phyloP scores from a whole-genome alignment of 2,888 invertebrate genomes.

The Leptinotarsa rubiginosa region DNA sequence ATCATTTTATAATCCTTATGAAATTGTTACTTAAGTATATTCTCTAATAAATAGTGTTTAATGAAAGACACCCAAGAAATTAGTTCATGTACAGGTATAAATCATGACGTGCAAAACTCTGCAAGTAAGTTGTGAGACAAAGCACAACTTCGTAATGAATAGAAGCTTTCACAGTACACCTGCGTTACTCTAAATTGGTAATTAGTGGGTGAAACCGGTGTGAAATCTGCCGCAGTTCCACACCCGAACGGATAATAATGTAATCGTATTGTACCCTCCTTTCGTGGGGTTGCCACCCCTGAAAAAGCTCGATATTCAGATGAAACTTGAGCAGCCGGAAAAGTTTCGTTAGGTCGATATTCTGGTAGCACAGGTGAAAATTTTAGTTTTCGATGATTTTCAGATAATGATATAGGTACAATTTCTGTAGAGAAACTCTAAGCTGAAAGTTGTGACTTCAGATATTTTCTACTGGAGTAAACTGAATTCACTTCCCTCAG shows the following conservation, averaged over 20 bases:
- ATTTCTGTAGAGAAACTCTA: too few species aligned
- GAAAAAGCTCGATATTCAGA: constrained; percentile 25
- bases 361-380: too few species aligned
- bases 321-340: neutral
- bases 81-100: constrained; percentile 24
- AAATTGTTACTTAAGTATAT: too few species aligned
- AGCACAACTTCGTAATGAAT: constrained; percentile 61
- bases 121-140: constrained; percentile 62
- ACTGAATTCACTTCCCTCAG: too few species aligned
- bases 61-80: neutral
- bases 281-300: constrained; percentile 25
- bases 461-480: too few species aligned
- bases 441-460: too few species aligned
- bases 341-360: neutral
- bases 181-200: constrained; percentile 65
- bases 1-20: too few species aligned
- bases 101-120: constrained; percentile 47
- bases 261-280: constrained; percentile 56
- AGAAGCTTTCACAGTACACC: constrained; percentile 61
- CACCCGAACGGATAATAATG: constrained; percentile 65
- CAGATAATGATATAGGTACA: too few species aligned
- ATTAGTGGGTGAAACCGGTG: constrained; percentile 67
- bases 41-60: too few species aligned
- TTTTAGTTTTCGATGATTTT: too few species aligned
- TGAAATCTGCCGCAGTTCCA: constrained; percentile 66